Evolutionary conservation across 2,888 invertebrate species (phyloP).

Genomic region (Atethmia centrago): DNA sequence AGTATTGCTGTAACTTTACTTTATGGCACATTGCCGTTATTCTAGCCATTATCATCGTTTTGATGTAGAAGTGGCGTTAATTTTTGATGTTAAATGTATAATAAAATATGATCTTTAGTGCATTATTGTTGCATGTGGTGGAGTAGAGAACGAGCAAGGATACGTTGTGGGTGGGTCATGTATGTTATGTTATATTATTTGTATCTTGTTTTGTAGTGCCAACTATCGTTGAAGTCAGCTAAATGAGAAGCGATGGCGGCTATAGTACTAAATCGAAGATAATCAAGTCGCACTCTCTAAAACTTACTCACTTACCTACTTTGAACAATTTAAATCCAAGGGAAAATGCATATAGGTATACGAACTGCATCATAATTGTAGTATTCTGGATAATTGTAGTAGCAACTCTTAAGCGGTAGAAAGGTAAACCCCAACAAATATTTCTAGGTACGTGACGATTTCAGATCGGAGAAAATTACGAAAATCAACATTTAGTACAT

Average conservation of each 20-base stretch:
- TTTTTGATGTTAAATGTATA: slow-evolving; percentile 47
- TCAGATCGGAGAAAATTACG: not conserved
- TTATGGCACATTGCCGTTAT: slow-evolving; percentile 46
- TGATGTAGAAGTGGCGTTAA: slow-evolving; percentile 45
- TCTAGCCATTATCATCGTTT: slow-evolving; percentile 45
- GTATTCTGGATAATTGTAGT: not conserved
- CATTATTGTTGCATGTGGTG: slow-evolving; percentile 47
- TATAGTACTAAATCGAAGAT: not conserved
- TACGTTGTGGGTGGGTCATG: slow-evolving; percentile 11
- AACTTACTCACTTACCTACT: not conserved
- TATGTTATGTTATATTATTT: not conserved
- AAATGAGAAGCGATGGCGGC: not conserved
- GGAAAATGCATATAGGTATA: not conserved
- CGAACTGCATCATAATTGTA: not conserved
- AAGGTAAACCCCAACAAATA: not conserved
- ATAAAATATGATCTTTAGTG: slow-evolving; percentile 51
- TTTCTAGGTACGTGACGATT: not conserved
- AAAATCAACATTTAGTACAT: too few relatives aligned
- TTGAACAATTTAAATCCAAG: not conserved
- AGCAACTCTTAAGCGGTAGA: not conserved
- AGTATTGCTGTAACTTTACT: slow-evolving; percentile 41
- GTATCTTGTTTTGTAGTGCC: slow-evolving; percentile 20
- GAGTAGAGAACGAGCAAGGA: not conserved
- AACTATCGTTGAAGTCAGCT: slow-evolving; percentile 6
- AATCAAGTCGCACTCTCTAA: too few relatives aligned